These are phyloP conservation scores for Hydropsyche tenuis DNA, from an alignment of 1,140 invertebrate genomes.

Conservation along the genomic window DNA sequence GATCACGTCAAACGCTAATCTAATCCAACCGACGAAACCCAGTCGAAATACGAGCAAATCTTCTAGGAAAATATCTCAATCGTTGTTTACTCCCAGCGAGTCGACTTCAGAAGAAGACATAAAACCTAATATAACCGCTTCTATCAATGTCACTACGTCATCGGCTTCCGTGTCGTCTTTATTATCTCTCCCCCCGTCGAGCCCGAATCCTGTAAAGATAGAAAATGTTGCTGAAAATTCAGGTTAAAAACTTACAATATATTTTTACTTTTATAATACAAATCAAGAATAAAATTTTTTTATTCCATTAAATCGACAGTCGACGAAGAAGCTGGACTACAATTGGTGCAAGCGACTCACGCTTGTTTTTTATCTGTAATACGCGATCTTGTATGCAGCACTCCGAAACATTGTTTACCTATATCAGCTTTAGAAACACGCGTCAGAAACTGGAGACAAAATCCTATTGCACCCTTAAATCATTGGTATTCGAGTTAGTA, in stretches of 20 bases:
- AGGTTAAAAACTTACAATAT: conserved; percentile 9
- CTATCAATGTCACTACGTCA: not conserved
- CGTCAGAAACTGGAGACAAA: conserved; percentile 79
- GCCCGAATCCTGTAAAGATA: conserved; percentile 57
- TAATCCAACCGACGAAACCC: not conserved
- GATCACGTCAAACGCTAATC: not conserved
- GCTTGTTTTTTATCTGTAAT: conserved; percentile 83
- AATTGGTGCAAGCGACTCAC: conserved; percentile 70
- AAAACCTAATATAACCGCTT: not conserved
- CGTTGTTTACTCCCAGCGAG: conserved; percentile 23
- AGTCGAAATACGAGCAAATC: conserved; percentile 14
- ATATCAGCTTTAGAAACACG: conserved; percentile 76
- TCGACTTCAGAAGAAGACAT: conserved; percentile 25
- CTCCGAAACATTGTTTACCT: conserved; percentile 80
- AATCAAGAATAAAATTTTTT: not conserved
- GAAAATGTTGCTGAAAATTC: conserved; percentile 53
- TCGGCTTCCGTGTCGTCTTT: not conserved
- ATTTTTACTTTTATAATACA: not conserved
- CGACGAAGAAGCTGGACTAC: conserved; percentile 39
- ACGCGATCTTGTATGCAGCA: conserved; percentile 81
- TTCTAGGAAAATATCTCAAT: not conserved
- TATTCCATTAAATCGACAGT: conserved; percentile 20
- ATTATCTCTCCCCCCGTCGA: not conserved
- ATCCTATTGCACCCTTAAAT: conserved; percentile 81
- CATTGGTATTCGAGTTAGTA: conserved; percentile 73